A percentile compares a stretch with the other conserved stretches of the same genome.
These are phyloP conservation scores for Tineola bisselliella DNA, from an alignment of 2,888 invertebrate species.

Conservation along the genomic window DNA sequence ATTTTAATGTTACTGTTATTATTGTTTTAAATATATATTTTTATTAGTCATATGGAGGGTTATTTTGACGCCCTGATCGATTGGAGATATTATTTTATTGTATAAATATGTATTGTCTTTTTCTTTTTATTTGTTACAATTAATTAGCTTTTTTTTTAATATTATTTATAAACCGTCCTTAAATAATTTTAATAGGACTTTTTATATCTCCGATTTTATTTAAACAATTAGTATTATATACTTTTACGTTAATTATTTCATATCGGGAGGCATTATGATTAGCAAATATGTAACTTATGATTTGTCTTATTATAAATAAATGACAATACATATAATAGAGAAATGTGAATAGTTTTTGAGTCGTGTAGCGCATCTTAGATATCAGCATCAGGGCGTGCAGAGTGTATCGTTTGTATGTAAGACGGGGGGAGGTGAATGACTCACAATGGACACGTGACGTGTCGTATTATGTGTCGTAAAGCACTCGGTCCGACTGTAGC, in stretches of 20 bases:
- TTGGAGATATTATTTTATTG: slow-evolving; percentile 8
- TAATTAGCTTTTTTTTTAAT: background rate
- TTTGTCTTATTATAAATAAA: background rate
- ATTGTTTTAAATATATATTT: background rate
- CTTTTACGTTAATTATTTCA: background rate
- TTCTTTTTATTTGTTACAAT: background rate
- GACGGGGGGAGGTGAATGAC: slow-evolving; percentile 61
- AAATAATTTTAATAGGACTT: background rate
- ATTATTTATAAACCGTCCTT: background rate
- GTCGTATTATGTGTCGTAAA: background rate
- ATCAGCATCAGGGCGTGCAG: slow-evolving; percentile 58
- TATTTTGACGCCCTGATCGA: slow-evolving; percentile 53
- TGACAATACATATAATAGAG: slow-evolving; percentile 45
- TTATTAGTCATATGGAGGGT: slow-evolving; percentile 12
- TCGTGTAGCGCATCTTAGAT: slow-evolving; percentile 35
- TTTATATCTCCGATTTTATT: background rate
- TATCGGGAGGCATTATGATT: background rate
- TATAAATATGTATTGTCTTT: slow-evolving; percentile 12
- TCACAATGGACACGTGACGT: slow-evolving; percentile 29
- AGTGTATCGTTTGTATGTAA: slow-evolving; percentile 46
- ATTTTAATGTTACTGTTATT: too few relatives aligned
- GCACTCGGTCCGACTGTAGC: slow-evolving; percentile 21
- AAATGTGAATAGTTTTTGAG: slow-evolving; percentile 68
- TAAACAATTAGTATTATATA: background rate
- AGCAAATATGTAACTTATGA: background rate